Evolutionary conservation across 30 jellyfish, hydroid and myxozoan species (phyloP), one percentile per base, ranked within the genome.

Genomic region (Aurelia aurita complex sp. Pacific): DNA sequence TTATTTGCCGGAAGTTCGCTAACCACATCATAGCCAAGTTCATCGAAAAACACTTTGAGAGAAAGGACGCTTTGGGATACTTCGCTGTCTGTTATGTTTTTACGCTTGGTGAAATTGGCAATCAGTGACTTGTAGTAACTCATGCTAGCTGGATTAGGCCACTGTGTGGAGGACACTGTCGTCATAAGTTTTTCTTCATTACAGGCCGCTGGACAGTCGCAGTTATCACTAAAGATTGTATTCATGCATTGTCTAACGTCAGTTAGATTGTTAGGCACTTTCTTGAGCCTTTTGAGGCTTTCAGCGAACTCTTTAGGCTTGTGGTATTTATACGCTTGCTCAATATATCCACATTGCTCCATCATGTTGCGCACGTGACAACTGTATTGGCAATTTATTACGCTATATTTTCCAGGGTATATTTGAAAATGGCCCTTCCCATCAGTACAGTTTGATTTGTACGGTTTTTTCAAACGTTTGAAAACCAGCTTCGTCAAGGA

Each of bases 311-410:
- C 89, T 79, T 79, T 79, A 40, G 89, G 89, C 10, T 43, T 79
- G 40, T 79, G 89, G 70, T 35, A 79, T 55, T 64, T 61, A 54
- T 38, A 79, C 18, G 80, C 89, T 18, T 51, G 46, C 59, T 79
- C 89, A 1, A 11, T 36, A 51, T 18, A 67, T 19, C 80, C 89
- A 59, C 89, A 79, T 52, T 64, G 17, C 40, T 79, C 89, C 80
- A 79, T 60, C 53, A 79, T 10, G 52, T 79, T 33, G 14, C 52
- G 66, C 10, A 79, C 42, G 4, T 55, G 46, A 36, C 89, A 79
- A 64, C 89, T 79, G 61, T 79, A 79, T 79, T 79, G 89, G 73
- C 89, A 79, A 69, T 65, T 79, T 36, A 35, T 60, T 15, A 79
- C 89, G 12, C 64, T 64, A 54, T 79, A 79, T 19, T 55, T 2